Conservation (phyloP, 1,140 invertebrate genomes). For the Zaprionus capensis region DNA sequence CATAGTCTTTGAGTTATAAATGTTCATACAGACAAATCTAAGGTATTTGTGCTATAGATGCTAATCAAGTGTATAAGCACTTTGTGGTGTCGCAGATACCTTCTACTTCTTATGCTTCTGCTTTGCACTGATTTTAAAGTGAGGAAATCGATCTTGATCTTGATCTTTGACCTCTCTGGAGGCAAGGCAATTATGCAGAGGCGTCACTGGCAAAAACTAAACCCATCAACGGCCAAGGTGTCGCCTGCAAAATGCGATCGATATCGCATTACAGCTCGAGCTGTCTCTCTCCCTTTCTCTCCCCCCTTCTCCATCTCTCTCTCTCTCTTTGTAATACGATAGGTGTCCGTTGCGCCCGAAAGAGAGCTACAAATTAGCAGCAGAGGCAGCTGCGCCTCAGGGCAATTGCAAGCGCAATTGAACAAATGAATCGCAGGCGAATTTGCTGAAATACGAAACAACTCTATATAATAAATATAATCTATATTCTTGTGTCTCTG, state of each 20-base stretch:
- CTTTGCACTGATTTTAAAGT: too few species aligned
- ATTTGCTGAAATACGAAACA: conserved; percentile 43
- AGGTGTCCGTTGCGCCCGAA: conserved; percentile 20
- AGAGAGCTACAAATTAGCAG: conserved; percentile 32
- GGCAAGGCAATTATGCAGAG: conserved; percentile 28
- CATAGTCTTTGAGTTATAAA: too few species aligned
- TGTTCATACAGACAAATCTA: too few species aligned
- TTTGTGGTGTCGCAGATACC: too few species aligned
- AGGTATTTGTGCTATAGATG: too few species aligned
- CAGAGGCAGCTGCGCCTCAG: background rate
- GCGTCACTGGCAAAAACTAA: conserved; percentile 16
- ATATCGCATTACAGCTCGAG: conserved; percentile 27
- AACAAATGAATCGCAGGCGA: conserved; percentile 41
- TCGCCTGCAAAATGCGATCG: conserved; percentile 10
- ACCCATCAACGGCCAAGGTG: background rate
- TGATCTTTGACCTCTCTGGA: conserved; percentile 28
- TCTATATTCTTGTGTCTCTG: background rate
- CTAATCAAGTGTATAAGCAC: too few species aligned
- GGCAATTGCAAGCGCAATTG: conserved; percentile 25
- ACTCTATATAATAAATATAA: conserved; percentile 5
- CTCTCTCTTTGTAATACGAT: conserved; percentile 1
- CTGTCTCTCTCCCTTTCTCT: background rate
- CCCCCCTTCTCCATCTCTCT: background rate
- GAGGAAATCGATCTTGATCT: background rate
- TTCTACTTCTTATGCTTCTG: too few species aligned